A percentile compares a stretch with the other conserved stretches of the same genome.
Conservation (phyloP, 2,888 invertebrate genomes). For the Anthophora plumipes region DNA sequence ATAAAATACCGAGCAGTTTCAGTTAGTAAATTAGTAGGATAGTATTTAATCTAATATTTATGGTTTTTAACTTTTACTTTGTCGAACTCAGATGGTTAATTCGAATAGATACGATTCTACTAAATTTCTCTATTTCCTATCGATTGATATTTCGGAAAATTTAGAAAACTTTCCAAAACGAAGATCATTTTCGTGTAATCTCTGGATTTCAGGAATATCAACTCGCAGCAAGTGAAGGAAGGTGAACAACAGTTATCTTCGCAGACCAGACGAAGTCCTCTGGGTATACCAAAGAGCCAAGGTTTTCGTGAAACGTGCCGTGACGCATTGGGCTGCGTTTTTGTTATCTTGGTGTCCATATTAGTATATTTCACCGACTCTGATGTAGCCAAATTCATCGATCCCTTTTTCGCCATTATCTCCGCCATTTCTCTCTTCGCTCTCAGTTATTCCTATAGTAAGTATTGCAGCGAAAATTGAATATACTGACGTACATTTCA, state of each 20-base stretch:
- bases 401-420: conserved; percentile 91
- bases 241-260: conserved; percentile 82
- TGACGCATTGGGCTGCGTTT: conserved; percentile 89
- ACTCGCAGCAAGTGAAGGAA: conserved; percentile 82
- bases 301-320: conserved; percentile 87
- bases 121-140: not conserved
- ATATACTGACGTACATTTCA: no score
- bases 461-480: conserved; percentile 81
- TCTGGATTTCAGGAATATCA: conserved; percentile 75
- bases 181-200: conserved; percentile 19
- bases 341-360: conserved; percentile 90
- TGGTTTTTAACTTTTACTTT: not conserved
- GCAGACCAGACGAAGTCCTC: conserved; percentile 73
- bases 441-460: conserved; percentile 93
- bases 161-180: not conserved
- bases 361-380: conserved; percentile 87
- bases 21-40: no score
- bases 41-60: no score
- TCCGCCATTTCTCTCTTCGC: conserved; percentile 90
- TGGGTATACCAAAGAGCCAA: conserved; percentile 85
- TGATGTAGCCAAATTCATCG: conserved; percentile 89
- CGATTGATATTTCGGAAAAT: not conserved
- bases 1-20: no score
- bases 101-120: not conserved
- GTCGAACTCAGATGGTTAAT: not conserved